Evolutionary conservation across 1,140 invertebrate genomes (phyloP), one percentile per base, ranked within the genome.

Genomic region (Neotoxoptera formosana): DNA sequence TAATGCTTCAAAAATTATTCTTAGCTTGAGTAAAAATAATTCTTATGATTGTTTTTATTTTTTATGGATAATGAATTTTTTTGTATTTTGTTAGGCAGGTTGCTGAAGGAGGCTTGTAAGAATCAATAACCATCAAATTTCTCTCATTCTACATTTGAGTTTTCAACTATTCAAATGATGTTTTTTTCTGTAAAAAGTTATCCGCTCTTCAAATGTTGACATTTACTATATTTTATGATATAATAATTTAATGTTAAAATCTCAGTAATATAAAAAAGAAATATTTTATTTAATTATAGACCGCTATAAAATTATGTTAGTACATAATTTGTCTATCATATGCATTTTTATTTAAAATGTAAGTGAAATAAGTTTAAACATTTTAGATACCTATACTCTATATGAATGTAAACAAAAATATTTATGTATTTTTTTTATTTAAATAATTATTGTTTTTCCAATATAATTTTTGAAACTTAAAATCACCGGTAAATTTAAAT

Each of bases 71-170:
- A 93, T 93, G 48, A 86, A 91, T 93, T 51, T 93, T 91, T 93
- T 93, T 93, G 23, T 93, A 93, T 93, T 81, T 93, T 93, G 91
- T 93, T 93, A 93, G n/a, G n/a, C n/a, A n/a, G 48, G 76, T 93
- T 93, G 81, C 91, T 93, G 91, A 93, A 93, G 81, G 3, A 93
- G 91, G 34, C 91, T 93, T 34, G 67, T 92, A 92, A 81, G 91
- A 93, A 93, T 93, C 48, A 93, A 93, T 93, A 93, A 93, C 91
- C 48, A 93, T 86, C 91, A 93, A 86, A 93, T 93, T 93, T 93
- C 56, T n/a, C n/a, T n/a, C n/a, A n/a, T 36, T 93, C 91, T 56
- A 93, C 91, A 56, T 93, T 86, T 86, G 81, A 81, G 81, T 93
- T 60, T 93, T 93, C n/a, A 83, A 93, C 47, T 84, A 84, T 83